Base-by-base conservation (phyloP, 1,140 invertebrate species). In the Plodia interpunctella region DNA sequence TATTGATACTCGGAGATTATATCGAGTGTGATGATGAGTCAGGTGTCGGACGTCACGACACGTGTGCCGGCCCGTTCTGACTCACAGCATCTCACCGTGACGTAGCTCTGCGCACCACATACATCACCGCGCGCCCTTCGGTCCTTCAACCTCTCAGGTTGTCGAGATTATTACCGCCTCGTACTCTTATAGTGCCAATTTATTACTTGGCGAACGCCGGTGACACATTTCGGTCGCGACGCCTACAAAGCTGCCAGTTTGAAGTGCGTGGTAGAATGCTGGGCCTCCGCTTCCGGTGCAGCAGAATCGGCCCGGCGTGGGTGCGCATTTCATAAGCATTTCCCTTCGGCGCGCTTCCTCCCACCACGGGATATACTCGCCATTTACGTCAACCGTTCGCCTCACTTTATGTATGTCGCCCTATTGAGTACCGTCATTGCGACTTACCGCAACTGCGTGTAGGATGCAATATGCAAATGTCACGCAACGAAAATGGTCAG, bases 211-310 rank as follows among this genome's bases (percentile, higher is more conserved):
- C 54, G n/a, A 49, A 28, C 32, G 17, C n/a, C 15, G 25, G 19
- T 18, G 53, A 56, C 56, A 70, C 66, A 71, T 65, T 70, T 69
- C 50, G 57, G 50, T 57, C 58, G 59, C 59, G 65, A 66, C 78
- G 74, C 78, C 76, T 77, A 77, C 80, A 55, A 51, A 5, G 38
- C 61, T 59, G 21, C 38, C 57, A 53, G 56, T 25, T 11, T 53
- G 20, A n/a, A 49, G 65, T 68, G 71, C 69, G 67, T 64, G 60
- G 67, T 74, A 44, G 38, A 44, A 17, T 13, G 38, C 38, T 44
- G 76, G 75, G 80, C 81, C 82, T 77, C 80, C 77, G 76, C 76
- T 86, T 87, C 83, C 83, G 81, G 64, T 71, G 72, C 72, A 65
- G 60, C 60, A 65, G 62, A 50, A 44, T 44, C 67, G 54, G 76